Percentiles rank a stretch among this genome's conserved stretches.
Conservation (phyloP, 2,797 vertebrate species). For the Intellagama lesueurii region DNA sequence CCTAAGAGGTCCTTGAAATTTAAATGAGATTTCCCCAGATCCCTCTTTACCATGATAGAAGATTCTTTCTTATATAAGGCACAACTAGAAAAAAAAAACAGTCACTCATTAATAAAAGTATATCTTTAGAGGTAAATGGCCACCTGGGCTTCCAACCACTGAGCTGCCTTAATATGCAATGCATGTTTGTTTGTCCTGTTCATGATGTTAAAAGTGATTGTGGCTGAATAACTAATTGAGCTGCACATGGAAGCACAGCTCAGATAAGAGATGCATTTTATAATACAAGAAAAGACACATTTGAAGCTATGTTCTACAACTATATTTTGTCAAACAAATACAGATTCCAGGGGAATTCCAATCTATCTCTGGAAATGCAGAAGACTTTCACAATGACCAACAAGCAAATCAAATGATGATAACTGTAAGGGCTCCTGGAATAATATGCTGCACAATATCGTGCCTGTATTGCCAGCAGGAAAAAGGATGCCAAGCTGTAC, state of each 20-base stretch:
- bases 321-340: background rate
- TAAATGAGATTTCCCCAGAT: slow-evolving; percentile 77
- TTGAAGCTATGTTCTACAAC: fast-evolving
- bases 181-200: background rate
- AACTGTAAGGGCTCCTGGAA: background rate
- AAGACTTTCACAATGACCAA: background rate
- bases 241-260: background rate
- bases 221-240: background rate
- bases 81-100: slow-evolving; percentile 43
- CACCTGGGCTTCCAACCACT: slow-evolving; percentile 38
- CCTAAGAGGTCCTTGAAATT: slow-evolving; percentile 77
- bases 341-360: background rate
- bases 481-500: background rate
- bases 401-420: background rate
- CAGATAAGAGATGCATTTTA: background rate
- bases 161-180: background rate
- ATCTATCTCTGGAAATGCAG: background rate
- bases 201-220: background rate
- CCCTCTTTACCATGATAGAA: slow-evolving; percentile 57
- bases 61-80: slow-evolving; percentile 43
- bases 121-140: slow-evolving; percentile 43
- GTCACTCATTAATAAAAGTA: slow-evolving; percentile 50
- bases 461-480: background rate
- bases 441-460: too few relatives aligned
- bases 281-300: background rate